phyloP scores from a whole-genome alignment of 2,888 invertebrate genomes.

The Pecten maximus region DNA sequence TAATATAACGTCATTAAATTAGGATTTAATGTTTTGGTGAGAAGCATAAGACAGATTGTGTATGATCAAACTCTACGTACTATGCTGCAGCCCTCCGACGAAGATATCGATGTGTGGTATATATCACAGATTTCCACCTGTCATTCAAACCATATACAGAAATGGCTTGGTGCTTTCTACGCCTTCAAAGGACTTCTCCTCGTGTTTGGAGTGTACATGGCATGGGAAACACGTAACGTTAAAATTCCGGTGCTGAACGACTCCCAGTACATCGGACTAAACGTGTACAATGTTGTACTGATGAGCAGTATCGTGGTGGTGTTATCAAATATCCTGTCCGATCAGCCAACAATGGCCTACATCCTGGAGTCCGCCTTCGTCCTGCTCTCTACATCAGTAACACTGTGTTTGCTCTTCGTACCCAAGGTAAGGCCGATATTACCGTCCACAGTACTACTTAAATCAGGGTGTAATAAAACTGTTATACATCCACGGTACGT shows the following conservation, averaged over 20 bases:
- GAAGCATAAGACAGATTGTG: too few species aligned
- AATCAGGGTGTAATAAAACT: too few species aligned
- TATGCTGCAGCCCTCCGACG: constrained; percentile 68
- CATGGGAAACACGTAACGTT: constrained; percentile 93
- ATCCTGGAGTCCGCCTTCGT: constrained; percentile 90
- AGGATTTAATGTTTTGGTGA: too few species aligned
- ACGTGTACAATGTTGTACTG: constrained; percentile 95
- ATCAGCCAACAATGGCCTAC: constrained; percentile 83
- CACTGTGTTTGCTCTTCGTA: constrained; percentile 92
- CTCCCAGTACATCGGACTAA: constrained; percentile 95
- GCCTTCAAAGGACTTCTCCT: constrained; percentile 94
- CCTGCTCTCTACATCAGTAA: constrained; percentile 92
- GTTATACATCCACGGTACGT: too few species aligned
- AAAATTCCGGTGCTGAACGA: constrained; percentile 96
- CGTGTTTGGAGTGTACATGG: constrained; percentile 96
- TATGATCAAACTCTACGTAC: not conserved
- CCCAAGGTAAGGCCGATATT: constrained; percentile 87
- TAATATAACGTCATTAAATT: too few species aligned
- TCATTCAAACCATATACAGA: constrained; percentile 92
- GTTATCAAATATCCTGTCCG: constrained; percentile 93
- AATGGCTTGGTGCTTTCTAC: constrained; percentile 95
- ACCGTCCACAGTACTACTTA: too few species aligned
- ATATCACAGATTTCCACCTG: constrained; percentile 91
- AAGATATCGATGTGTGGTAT: constrained; percentile 79
- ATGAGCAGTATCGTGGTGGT: constrained; percentile 93